Evolutionary conservation across 2,113 vertebrate genomes (phyloP).

Genomic region (human (Homo sapiens)): DNA sequence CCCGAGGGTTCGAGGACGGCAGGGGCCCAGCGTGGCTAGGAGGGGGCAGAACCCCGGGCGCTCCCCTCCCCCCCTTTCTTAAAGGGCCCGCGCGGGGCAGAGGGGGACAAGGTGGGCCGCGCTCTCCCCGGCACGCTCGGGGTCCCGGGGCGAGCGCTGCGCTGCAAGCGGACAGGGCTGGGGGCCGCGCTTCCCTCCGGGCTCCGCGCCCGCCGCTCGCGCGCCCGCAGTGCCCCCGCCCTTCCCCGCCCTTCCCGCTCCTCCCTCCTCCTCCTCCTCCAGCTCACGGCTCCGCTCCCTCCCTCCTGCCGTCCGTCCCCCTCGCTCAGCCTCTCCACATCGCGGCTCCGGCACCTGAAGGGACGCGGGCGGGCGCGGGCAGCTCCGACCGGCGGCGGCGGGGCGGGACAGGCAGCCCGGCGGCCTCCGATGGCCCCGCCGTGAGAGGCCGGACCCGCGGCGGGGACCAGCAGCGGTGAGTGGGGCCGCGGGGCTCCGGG

Average conservation of each 20-base stretch:
- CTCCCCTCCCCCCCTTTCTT: constrained; percentile 74
- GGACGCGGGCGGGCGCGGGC: constrained; percentile 74
- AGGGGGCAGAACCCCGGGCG: constrained; percentile 32
- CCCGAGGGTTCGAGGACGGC: neutral
- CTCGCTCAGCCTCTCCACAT: constrained; percentile 31
- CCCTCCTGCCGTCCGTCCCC: constrained; percentile 74
- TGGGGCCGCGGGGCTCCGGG: constrained; percentile 41
- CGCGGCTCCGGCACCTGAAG: constrained; percentile 80
- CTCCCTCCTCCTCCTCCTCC: constrained; percentile 11
- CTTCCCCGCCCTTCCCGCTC: constrained; percentile 64
- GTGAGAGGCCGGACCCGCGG: constrained; percentile 47
- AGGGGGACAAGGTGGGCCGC: neutral
- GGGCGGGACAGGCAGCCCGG: neutral
- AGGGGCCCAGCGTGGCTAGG: neutral
- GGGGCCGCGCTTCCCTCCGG: neutral
- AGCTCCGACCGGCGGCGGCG: constrained; percentile 4
- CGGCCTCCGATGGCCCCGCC: constrained; percentile 86
- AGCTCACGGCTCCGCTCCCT: neutral
- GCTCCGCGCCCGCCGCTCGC: neutral
- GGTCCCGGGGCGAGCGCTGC: neutral
- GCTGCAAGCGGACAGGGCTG: neutral
- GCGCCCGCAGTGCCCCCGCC: constrained; percentile 60
- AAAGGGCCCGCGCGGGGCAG: constrained; percentile 56
- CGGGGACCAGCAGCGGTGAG: constrained; percentile 67
- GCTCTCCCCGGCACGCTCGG: neutral